Conservation (phyloP, 2,797 vertebrate genomes). For the Anableps anableps region DNA sequence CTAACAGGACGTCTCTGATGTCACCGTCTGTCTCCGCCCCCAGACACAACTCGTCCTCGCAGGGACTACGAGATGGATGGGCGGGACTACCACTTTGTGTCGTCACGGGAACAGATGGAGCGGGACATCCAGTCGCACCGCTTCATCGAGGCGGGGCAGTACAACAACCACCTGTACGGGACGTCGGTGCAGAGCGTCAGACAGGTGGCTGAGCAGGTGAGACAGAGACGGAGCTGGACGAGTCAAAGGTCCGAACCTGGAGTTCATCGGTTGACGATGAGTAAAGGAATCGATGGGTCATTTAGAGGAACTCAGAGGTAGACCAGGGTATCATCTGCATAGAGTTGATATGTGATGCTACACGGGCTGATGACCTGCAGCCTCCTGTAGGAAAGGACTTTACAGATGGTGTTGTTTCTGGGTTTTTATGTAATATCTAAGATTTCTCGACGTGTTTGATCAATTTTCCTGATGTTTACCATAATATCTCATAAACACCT, state of each 20-base stretch:
- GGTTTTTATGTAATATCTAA: not conserved
- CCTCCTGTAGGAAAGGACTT: not conserved
- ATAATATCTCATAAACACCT: not conserved
- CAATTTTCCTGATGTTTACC: not conserved
- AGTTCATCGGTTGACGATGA: not conserved
- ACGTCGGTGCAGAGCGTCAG: conserved; percentile 87
- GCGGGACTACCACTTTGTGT: conserved; percentile 92
- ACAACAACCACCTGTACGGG: conserved; percentile 92
- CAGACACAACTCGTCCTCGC: conserved; percentile 90
- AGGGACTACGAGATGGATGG: conserved; percentile 90
- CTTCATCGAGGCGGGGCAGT: conserved; percentile 94
- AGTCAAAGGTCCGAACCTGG: not conserved
- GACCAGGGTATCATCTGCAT: not conserved
- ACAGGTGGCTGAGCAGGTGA: conserved; percentile 76
- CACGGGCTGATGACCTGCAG: not conserved
- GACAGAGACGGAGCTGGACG: not conserved
- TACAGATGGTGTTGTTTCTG: not conserved
- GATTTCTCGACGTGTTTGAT: not conserved
- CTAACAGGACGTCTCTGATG: conserved; percentile 19
- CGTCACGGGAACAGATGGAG: conserved; percentile 92
- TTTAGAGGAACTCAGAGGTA: not conserved
- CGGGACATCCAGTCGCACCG: conserved; percentile 91
- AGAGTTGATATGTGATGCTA: not conserved
- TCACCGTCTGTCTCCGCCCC: not conserved
- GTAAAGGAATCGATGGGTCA: not conserved